Base-by-base conservation (phyloP, 2,888 invertebrate species). In the Pammene aurita region DNA sequence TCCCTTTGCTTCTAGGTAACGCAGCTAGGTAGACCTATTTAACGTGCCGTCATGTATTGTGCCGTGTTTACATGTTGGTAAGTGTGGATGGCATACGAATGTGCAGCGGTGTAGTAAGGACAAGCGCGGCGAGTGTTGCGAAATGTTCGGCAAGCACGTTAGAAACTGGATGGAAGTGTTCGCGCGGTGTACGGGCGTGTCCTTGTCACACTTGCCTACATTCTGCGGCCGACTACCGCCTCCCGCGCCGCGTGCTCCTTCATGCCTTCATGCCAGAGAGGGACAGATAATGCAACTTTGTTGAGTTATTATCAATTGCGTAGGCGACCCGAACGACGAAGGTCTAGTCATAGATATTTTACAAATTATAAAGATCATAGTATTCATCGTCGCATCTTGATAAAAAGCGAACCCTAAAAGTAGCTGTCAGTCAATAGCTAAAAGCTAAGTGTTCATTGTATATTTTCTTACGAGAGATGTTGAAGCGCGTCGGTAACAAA, bases 141-240 rank as follows among this genome's bases (percentile, higher is more conserved):
- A 91, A 91, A 91, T 85, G 84, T 84, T 84, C 86, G 84, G 84
- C 88, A 84, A 87, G 84, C 88, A 86, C 86, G 87, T 90, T 92
- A 91, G 91, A 90, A 92, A 92, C 92, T 92, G 89, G 91, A 90
- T 92, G 91, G 92, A 90, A 91, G 89, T 90, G 88, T 87, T 90
- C 86, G 88, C 86, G 85, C 87, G 84, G 84, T 86, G 91, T 91
- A 90, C 92, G 89, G 90, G 92, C 89, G 90, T 91, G 92, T 91
- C 92, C 92, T 92, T 92, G 92, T 92, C 92, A 92, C 91, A 91
- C 86, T 92, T 92, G 92, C 92, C 92, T 91, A 92, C 92, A 92
- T 92, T 92, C 89, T 88, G 85, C 82, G 84, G 85, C 87, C 82
- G 81, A 82, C 85, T 83, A 81, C 80, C 85, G 79, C 85, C 85